These are phyloP conservation scores for Stenchaetothrips biformis DNA, from an alignment of 2,888 invertebrate species.

Conservation along the genomic window DNA sequence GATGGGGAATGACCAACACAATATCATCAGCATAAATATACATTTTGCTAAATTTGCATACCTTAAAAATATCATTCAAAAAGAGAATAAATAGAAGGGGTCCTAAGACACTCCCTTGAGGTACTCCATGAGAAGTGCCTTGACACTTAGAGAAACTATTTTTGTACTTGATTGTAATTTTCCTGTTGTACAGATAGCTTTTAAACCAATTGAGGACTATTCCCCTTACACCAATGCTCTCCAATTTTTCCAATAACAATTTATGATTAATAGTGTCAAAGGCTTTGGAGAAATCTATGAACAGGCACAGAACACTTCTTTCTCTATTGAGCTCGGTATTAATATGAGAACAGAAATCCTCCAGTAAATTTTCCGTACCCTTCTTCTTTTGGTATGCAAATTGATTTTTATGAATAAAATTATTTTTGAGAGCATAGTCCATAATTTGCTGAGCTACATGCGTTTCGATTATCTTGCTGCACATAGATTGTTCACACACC, in stretches of 20 bases:
- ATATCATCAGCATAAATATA: too few relatives aligned
- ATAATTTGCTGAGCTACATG: neutral
- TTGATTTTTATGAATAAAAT: neutral
- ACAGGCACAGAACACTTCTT: neutral
- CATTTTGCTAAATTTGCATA: too few relatives aligned
- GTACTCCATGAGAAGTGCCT: neutral
- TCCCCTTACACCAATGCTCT: neutral
- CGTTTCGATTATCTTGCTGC: too few relatives aligned
- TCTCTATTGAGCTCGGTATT: neutral
- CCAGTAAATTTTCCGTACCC: neutral
- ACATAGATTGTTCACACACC: too few relatives aligned
- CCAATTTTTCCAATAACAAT: neutral
- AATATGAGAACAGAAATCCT: neutral
- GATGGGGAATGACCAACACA: neutral
- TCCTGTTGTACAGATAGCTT: neutral
- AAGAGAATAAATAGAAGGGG: too few relatives aligned
- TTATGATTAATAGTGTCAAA: neutral
- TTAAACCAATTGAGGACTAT: neutral
- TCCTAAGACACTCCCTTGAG: neutral
- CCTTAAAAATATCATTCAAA: too few relatives aligned
- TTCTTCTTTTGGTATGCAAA: neutral
- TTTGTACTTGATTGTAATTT: too few relatives aligned
- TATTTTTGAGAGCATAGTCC: neutral
- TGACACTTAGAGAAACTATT: neutral
- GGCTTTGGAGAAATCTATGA: neutral